A percentile compares a stretch with the other conserved stretches of the same genome.
Evolutionary conservation across 1,140 invertebrate species (phyloP).

Genomic region (Drosophila repleta): DNA sequence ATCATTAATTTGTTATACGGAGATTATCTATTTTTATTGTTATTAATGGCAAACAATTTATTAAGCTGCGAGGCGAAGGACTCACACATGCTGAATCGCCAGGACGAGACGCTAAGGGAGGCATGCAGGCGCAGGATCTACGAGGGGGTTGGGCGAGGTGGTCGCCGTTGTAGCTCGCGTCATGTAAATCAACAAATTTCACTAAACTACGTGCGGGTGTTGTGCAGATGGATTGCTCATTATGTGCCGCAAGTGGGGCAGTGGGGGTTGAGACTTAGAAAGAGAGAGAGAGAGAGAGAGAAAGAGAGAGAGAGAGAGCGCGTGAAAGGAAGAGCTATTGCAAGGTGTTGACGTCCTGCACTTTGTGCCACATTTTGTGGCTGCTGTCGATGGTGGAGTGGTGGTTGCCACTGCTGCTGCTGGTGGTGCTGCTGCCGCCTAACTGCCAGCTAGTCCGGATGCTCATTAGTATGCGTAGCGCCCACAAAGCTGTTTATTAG

Average conservation of each 20-base stretch:
- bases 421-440: background rate
- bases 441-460: constrained; percentile 39
- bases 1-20: constrained; percentile 84
- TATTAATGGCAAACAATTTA: constrained; percentile 84
- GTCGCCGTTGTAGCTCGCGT: constrained; percentile 16
- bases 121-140: background rate
- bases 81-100: constrained; percentile 42
- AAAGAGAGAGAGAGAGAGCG: background rate
- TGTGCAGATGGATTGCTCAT: constrained; percentile 79
- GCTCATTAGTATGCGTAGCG: constrained; percentile 76
- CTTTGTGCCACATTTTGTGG: constrained; percentile 53
- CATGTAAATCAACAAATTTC: constrained; percentile 77
- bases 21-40: constrained; percentile 84
- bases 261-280: background rate
- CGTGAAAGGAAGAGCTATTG: constrained; percentile 3
- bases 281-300: background rate
- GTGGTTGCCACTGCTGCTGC: background rate
- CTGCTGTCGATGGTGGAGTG: constrained; percentile 40
- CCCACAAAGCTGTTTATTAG: constrained; percentile 79
- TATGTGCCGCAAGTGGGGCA: constrained; percentile 26
- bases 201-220: constrained; percentile 81
- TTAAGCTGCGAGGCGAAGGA: constrained; percentile 62
- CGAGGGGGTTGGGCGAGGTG: background rate
- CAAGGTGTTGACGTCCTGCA: constrained; percentile 75
- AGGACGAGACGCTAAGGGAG: constrained; percentile 9